Evolutionary conservation across 2,888 invertebrate genomes (phyloP), one percentile per base, ranked within the genome.

Genomic region (Zygothrica quintamaculata): DNA sequence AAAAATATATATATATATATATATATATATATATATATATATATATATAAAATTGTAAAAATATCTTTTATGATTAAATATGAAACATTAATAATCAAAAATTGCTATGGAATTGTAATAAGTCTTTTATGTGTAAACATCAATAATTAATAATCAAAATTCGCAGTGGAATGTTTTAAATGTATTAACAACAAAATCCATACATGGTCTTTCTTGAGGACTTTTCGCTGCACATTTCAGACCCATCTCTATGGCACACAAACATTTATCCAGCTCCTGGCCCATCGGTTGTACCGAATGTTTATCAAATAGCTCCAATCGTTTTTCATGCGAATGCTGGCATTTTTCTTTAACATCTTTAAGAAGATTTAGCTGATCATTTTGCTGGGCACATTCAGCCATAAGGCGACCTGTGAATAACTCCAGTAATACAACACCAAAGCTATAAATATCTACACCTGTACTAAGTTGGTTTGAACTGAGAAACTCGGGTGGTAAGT

Each of bases 361-460:
- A 5, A 85, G 64, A 34, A 85, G 46, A 36, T 74, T 65, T 22
- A 52, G 53, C 12, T 80, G 80, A 9, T 79, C 82, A n/a, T 47
- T 67, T 11, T 65, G 57, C 1, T 53, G 56, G 3, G 44, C 37
- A 1, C 86, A 72, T 13, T 80, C 84, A 4, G 80, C 77, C 56
- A 80, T 84, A 3, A 85, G 68, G 7, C 77, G 91, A 0, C 95
- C 95, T 0, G 96, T 97, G 2, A 96, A 95, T 65, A 97, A 90
- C 92, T 98, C 98, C 56, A 96, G 93, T 44, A 97, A 88, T 0
- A 98, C 96, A 48, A 98, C 95, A 2, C 99, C 99, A 92, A 95
- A 99, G 89, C 98, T 97, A 91, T 95, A 99, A 0, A 97, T 97
- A 89, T 99, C 99, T 1, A 99, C 95, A 84, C 98, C 98, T 0